Conservation (phyloP, 2,888 invertebrate genomes). For the Listrodromus nycthemerus region DNA sequence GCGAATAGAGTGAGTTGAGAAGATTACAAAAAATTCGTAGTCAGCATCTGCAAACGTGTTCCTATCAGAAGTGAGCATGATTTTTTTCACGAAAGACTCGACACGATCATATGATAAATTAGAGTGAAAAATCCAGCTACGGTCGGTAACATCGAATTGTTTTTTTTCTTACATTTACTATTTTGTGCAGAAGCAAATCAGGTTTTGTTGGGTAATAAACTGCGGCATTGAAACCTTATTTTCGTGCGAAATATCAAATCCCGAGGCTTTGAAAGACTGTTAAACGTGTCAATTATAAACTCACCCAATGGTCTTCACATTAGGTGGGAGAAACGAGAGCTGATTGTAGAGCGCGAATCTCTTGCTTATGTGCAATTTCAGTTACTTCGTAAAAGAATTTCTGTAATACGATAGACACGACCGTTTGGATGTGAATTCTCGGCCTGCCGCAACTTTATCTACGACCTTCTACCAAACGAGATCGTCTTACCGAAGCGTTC, state of each 20-base stretch:
- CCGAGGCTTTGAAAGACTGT: background rate
- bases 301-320: conserved; percentile 74
- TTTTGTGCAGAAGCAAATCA: too few species aligned
- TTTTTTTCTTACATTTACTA: too few species aligned
- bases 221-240: too few species aligned
- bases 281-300: background rate
- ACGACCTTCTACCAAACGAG: background rate
- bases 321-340: conserved; percentile 79
- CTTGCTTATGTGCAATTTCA: conserved; percentile 78
- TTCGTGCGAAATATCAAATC: background rate
- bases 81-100: background rate
- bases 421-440: background rate
- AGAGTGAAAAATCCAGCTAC: too few species aligned
- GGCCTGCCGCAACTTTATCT: background rate
- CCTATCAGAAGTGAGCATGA: conserved; percentile 1
- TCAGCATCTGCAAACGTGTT: conserved; percentile 7
- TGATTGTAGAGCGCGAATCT: conserved; percentile 80
- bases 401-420: conserved; percentile 71
- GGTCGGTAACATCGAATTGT: too few species aligned
- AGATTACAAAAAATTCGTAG: background rate
- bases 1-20: background rate
- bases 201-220: too few species aligned
- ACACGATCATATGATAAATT: too few species aligned
- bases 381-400: conserved; percentile 82
- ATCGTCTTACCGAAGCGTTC: background rate